These are phyloP conservation scores for Cosmia pyralina DNA, from an alignment of 2,888 invertebrate species.

Conservation along the genomic window DNA sequence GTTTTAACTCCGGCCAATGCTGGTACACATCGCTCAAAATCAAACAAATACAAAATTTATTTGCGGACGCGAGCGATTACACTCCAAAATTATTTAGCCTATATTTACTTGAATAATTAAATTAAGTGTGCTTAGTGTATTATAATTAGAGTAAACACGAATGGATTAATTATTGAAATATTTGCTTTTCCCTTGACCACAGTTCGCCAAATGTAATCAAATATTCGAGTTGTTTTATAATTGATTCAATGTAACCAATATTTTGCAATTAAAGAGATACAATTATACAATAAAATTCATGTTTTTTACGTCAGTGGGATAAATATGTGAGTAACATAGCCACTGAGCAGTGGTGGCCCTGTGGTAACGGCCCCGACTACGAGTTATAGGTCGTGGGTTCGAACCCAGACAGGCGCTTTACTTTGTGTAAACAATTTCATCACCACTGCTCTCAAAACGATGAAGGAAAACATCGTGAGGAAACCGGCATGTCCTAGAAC, in stretches of 20 bases:
- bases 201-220: slow-evolving; percentile 9
- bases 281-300: not conserved
- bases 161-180: slow-evolving; percentile 16
- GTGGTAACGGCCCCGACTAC: too few relatives aligned
- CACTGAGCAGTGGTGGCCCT: too few relatives aligned
- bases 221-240: slow-evolving; percentile 4
- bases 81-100: not conserved
- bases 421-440: too few relatives aligned
- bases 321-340: too few relatives aligned
- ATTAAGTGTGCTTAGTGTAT: slow-evolving; percentile 24
- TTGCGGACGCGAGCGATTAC: slow-evolving; percentile 9
- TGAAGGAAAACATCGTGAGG: too few relatives aligned
- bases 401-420: too few relatives aligned
- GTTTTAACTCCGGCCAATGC: slow-evolving; percentile 6
- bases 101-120: slow-evolving; percentile 35
- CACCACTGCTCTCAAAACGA: too few relatives aligned
- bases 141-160: slow-evolving; percentile 30
- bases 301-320: not conserved
- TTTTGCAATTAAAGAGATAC: slow-evolving; percentile 6
- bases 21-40: slow-evolving; percentile 10
- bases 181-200: slow-evolving; percentile 36
- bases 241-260: slow-evolving; percentile 13
- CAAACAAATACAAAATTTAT: slow-evolving; percentile 21
- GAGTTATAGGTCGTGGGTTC: too few relatives aligned
- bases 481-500: too few relatives aligned